Base-by-base conservation (phyloP, 2,888 invertebrate genomes). In the Hyppa rectilinea region DNA sequence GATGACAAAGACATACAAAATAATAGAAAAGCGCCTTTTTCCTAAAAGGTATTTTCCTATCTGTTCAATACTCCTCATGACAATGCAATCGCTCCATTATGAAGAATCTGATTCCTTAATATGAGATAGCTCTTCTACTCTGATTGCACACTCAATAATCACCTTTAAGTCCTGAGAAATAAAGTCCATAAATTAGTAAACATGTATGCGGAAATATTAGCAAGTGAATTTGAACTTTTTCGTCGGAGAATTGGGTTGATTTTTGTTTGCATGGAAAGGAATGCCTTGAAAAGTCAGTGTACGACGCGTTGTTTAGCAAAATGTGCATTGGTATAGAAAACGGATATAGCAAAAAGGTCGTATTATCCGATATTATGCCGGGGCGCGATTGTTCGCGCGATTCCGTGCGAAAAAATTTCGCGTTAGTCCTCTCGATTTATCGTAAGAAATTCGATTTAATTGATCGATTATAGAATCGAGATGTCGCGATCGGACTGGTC, bases 251-350 rank as follows among this genome's bases (percentile, higher is more conserved):
- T 83, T 72, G 29, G 65, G 75, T 61, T 60, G 56, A 65, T 26
- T 77, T 77, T 81, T 14, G 68, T 2, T 12, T 80, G 74, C 0
- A 47, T 43, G 53, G 52, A 80, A 82, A 83, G 89, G 90, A 93
- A 92, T 92, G 89, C 84, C 85, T 89, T 82, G 61, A 80, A 74
- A 73, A 82, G 68, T 85, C 82, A 53, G 76, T 78, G 76, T 75
- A 61, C 62, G 73, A 66, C 61, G 72, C 61, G 84, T 82, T 93
- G 93, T 92, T 93, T 93, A 92, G 93, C 91, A 89, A 93, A 94
- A 92, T 93, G 93, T 93, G 94, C 93, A 94, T 92, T 93, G 92
- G 90, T 92, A 94, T 89, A 93, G 94, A 93, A 93, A 92, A 90
- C 87, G 87, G 85, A 88, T 87, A 84, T 80, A 84, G 88, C 89